A percentile compares a stretch with the other conserved stretches of the same genome.
Conservation (phyloP, 2,113 vertebrate genomes). For the Onychostruthus taczanowskii region DNA sequence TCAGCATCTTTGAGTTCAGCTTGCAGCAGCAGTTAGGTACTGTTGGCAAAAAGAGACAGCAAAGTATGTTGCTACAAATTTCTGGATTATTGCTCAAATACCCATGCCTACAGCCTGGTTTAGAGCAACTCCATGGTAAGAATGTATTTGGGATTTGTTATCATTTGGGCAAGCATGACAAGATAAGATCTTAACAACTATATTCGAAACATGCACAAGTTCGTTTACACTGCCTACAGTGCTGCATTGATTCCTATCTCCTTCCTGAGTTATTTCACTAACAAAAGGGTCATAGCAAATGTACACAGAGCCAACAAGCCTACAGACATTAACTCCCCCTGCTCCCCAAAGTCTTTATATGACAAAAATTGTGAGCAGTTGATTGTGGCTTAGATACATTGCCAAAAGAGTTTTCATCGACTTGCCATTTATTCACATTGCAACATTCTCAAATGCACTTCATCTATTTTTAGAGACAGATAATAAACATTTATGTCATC, state of each 20-base stretch:
- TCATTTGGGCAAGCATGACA: not conserved
- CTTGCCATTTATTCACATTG: not conserved
- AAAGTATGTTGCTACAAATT: not conserved
- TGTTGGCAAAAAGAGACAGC: not conserved
- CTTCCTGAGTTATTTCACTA: not conserved
- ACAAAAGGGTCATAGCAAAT: not conserved
- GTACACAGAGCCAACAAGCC: not conserved
- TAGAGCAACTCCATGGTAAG: not conserved
- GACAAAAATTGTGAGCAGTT: not conserved
- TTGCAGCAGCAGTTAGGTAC: not conserved
- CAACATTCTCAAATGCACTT: not conserved
- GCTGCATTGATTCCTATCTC: not conserved
- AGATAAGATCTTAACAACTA: not conserved
- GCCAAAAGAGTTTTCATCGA: not conserved
- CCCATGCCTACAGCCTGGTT: not conserved
- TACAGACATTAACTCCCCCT: not conserved
- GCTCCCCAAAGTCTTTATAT: not conserved
- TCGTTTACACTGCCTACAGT: not conserved
- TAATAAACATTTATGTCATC: constrained; percentile 29
- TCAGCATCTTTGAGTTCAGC: constrained; percentile 4
- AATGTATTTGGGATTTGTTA: not conserved
- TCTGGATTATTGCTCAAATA: not conserved
- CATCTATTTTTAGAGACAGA: not conserved
- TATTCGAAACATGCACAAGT: not conserved
- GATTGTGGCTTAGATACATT: not conserved